phyloP scores from a whole-genome alignment of 2,113 vertebrate species.

The Alouatta palliata region DNA sequence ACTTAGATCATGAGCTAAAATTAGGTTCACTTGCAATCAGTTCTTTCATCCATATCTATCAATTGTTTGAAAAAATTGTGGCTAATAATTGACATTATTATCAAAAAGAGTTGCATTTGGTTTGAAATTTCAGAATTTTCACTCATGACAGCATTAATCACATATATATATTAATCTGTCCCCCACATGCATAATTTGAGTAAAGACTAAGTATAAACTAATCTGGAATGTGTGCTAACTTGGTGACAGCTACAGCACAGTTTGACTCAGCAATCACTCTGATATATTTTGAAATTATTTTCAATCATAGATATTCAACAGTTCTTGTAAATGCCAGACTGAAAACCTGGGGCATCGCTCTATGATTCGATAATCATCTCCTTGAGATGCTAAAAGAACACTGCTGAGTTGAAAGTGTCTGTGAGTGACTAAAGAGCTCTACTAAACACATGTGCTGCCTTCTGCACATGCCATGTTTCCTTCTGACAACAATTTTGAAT shows the following conservation, averaged over 20 bases:
- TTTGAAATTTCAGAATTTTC: conserved; percentile 9
- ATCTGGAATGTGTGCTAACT: conserved; percentile 65
- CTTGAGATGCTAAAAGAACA: conserved; percentile 60
- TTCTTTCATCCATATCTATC: neutral
- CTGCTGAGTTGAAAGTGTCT: conserved; percentile 49
- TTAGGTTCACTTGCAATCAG: neutral
- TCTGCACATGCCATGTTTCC: neutral
- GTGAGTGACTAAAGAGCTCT: neutral
- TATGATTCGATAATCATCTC: conserved; percentile 67
- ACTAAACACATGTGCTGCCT: neutral
- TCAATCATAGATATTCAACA: conserved; percentile 67
- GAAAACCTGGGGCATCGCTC: conserved; percentile 35
- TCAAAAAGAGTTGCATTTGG: neutral
- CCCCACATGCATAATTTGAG: conserved; percentile 40
- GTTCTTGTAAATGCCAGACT: conserved; percentile 16
- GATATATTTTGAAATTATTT: conserved; percentile 66
- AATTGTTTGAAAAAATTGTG: neutral
- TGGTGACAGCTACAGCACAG: conserved; percentile 36
- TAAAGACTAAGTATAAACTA: conserved; percentile 62
- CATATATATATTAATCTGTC: neutral
- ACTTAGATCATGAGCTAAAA: neutral
- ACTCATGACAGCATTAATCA: conserved; percentile 11
- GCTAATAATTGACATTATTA: neutral
- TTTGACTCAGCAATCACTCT: conserved; percentile 66
- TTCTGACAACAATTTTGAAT: neutral